Conservation (phyloP, 2,113 vertebrate species). For the Amphiprion ocellaris region DNA sequence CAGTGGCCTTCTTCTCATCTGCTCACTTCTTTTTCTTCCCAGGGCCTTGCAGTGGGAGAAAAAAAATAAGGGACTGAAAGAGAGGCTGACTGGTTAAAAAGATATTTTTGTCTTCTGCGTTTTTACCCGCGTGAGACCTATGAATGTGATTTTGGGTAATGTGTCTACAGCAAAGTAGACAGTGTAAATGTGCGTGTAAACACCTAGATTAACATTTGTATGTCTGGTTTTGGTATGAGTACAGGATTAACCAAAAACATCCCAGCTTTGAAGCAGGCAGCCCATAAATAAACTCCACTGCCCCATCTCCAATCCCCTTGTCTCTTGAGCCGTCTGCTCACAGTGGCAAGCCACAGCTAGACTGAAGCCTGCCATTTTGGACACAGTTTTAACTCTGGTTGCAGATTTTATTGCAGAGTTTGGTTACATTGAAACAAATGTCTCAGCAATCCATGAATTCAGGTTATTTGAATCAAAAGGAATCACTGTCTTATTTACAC, state of each 20-base stretch:
- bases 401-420: slow-evolving; percentile 17
- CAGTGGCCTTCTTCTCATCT: slow-evolving; percentile 77
- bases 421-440: slow-evolving; percentile 16
- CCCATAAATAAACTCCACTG: slow-evolving; percentile 68
- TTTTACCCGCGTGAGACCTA: slow-evolving; percentile 42
- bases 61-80: slow-evolving; percentile 34
- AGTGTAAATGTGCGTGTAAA: slow-evolving; percentile 64
- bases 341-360: slow-evolving; percentile 26
- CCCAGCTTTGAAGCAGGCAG: slow-evolving; percentile 62
- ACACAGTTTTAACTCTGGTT: slow-evolving; percentile 42
- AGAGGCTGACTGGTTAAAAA: slow-evolving; percentile 52
- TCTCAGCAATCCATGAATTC: background rate
- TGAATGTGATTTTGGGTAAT: slow-evolving; percentile 48
- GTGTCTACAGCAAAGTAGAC: slow-evolving; percentile 44
- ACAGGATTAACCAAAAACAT: slow-evolving; percentile 76
- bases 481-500: background rate
- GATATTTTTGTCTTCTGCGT: slow-evolving; percentile 44
- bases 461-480: background rate
- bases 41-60: slow-evolving; percentile 58
- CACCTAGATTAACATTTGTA: slow-evolving; percentile 72
- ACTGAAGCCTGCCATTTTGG: slow-evolving; percentile 36
- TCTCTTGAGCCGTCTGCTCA: slow-evolving; percentile 54
- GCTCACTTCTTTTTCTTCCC: slow-evolving; percentile 71
- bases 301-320: slow-evolving; percentile 63
- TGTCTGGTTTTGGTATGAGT: slow-evolving; percentile 59